Percentiles rank a stretch among this genome's conserved stretches.
phyloP scores from a whole-genome alignment of 2,113 vertebrate species.

The Phylloscopus whistleri region DNA sequence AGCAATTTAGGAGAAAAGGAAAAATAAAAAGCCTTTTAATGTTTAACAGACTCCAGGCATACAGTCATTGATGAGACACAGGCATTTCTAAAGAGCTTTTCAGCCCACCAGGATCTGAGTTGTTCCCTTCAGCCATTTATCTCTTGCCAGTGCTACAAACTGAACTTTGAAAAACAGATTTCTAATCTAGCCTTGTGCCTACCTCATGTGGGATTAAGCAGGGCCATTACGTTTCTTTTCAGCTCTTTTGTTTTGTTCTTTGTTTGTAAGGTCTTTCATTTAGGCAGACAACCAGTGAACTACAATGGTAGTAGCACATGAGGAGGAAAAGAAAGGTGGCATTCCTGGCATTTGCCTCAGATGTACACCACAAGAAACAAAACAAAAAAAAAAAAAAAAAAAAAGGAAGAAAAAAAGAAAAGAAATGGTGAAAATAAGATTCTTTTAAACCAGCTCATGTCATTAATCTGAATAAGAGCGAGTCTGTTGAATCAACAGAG shows the following conservation, averaged over 20 bases:
- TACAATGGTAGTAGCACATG: neutral
- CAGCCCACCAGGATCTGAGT: neutral
- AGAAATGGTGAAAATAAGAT: too few relatives aligned
- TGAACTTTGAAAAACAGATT: neutral
- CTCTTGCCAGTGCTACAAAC: neutral
- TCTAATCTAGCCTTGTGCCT: neutral
- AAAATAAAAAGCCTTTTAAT: neutral
- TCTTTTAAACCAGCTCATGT: neutral
- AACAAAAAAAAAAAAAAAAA: neutral
- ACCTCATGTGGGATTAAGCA: neutral
- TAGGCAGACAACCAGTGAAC: neutral
- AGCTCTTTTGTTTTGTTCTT: neutral
- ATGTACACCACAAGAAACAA: neutral
- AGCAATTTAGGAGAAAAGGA: neutral
- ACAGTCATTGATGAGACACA: neutral
- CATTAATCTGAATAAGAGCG: neutral
- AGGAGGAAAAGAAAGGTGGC: neutral
- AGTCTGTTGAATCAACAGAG: neutral
- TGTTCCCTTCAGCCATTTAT: neutral
- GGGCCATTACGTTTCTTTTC: neutral
- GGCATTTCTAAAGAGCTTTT: neutral
- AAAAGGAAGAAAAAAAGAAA: too few relatives aligned
- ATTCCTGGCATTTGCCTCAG: neutral
- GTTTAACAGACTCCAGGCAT: neutral
- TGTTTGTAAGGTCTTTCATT: neutral